Evolutionary conservation across 2,888 invertebrate species (phyloP).

Genomic region (Xestobium rufovillosum): DNA sequence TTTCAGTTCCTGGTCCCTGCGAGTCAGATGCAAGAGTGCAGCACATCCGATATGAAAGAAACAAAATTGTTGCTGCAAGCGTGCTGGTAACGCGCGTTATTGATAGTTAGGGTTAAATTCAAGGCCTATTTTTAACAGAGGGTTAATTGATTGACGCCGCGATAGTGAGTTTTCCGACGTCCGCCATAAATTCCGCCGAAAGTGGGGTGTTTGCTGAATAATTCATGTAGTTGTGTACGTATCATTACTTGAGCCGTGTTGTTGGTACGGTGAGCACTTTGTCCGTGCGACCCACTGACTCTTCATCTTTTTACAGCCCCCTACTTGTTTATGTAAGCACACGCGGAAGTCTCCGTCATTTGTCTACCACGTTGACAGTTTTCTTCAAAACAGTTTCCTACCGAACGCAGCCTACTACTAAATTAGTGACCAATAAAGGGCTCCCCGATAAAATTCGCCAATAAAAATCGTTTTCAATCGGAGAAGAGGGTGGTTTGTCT

Average conservation of each 20-base stretch:
- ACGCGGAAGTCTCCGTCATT: conserved; percentile 34
- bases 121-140: no score
- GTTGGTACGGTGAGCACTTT: conserved; percentile 42
- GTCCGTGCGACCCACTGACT: conserved; percentile 28
- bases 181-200: conserved; percentile 26
- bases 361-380: conserved; percentile 36
- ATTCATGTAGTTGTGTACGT: conserved; percentile 41
- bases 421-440: no score
- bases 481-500: no score
- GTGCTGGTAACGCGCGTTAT: no score
- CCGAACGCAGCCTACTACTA: conserved; percentile 14
- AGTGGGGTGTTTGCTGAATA: conserved; percentile 36
- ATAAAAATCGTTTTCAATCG: no score
- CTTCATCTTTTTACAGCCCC: conserved; percentile 13
- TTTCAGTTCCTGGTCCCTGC: no score
- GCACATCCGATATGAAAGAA: no score
- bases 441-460: no score
- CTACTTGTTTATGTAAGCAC: conserved; percentile 33
- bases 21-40: no score
- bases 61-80: no score
- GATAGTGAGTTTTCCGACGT: conserved; percentile 25
- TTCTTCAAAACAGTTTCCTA: conserved; percentile 2
- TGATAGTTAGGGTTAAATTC: no score
- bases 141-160: conserved; percentile 21
- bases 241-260: conserved; percentile 43